Conservation (phyloP, 2,113 vertebrate genomes). For the Bufo gargarizans region DNA sequence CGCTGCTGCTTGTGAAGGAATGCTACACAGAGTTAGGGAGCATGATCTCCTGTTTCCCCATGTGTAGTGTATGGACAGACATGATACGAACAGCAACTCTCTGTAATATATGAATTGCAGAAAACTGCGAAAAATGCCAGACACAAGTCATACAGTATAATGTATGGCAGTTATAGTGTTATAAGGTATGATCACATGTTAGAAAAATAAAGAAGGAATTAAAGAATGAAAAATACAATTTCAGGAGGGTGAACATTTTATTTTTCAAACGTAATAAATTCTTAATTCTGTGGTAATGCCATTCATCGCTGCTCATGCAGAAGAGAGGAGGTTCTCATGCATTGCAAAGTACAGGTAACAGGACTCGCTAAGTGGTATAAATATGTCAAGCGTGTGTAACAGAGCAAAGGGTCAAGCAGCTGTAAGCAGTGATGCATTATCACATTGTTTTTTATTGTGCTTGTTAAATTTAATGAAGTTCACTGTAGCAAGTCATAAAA, state of each 20-base stretch:
- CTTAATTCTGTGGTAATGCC: not conserved
- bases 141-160: too few relatives aligned
- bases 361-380: conserved; percentile 3
- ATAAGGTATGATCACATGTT: not conserved
- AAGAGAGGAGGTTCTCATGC: not conserved
- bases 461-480: conserved; percentile 60
- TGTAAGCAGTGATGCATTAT: conserved; percentile 48
- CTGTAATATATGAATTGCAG: too few relatives aligned
- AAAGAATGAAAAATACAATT: not conserved
- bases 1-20: too few relatives aligned
- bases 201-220: not conserved
- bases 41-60: too few relatives aligned
- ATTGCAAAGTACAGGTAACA: conserved; percentile 18
- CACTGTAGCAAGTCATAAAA: conserved; percentile 50
- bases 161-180: not conserved
- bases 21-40: too few relatives aligned
- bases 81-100: too few relatives aligned
- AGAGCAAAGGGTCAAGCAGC: conserved; percentile 18
- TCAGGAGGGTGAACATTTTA: not conserved
- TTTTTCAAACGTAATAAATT: not conserved
- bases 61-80: too few relatives aligned
- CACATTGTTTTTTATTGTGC: conserved; percentile 53
- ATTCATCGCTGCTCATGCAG: not conserved
- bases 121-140: too few relatives aligned
- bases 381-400: conserved; percentile 19